These are phyloP conservation scores for Lagria hirta DNA, from an alignment of 2,888 invertebrate species.

Conservation along the genomic window DNA sequence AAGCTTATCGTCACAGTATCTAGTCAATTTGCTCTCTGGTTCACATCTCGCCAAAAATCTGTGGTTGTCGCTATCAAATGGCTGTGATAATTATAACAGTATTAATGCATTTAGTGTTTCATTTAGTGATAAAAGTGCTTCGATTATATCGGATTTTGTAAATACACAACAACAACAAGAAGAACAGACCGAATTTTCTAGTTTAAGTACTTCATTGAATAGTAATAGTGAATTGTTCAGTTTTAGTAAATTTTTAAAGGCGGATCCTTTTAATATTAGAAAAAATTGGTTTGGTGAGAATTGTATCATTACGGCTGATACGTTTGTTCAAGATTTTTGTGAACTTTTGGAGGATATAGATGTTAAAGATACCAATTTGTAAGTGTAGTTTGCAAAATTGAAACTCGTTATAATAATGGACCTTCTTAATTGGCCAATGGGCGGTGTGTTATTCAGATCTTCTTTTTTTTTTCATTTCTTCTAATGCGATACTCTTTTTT, in stretches of 20 bases:
- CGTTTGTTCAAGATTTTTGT: conserved; percentile 62
- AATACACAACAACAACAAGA: neutral
- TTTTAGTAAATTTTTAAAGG: conserved; percentile 29
- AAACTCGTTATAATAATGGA: neutral
- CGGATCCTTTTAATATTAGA: conserved; percentile 21
- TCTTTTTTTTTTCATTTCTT: conserved; percentile 5
- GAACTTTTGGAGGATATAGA: conserved; percentile 71
- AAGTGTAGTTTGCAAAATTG: too few species aligned
- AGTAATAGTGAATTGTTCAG: conserved; percentile 25
- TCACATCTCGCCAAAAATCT: conserved; percentile 40
- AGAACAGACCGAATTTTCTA: neutral
- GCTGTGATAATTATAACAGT: conserved; percentile 40
- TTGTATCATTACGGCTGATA: conserved; percentile 47
- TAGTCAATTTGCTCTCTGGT: conserved; percentile 41
- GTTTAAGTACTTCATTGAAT: neutral
- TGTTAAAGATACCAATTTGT: conserved; percentile 89
- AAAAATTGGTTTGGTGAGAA: conserved; percentile 11
- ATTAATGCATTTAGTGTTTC: conserved; percentile 34
- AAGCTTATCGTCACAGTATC: conserved; percentile 47
- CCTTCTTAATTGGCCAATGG: neutral
- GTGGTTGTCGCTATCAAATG: conserved; percentile 43
- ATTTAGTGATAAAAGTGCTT: conserved; percentile 13
- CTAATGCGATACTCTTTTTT: neutral
- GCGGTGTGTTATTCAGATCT: conserved; percentile 1
- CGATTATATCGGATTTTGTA: too few species aligned